Evolutionary conservation across 2,113 vertebrate species (phyloP), one percentile per base, ranked within the genome.

Genomic region (Cervus canadensis): DNA sequence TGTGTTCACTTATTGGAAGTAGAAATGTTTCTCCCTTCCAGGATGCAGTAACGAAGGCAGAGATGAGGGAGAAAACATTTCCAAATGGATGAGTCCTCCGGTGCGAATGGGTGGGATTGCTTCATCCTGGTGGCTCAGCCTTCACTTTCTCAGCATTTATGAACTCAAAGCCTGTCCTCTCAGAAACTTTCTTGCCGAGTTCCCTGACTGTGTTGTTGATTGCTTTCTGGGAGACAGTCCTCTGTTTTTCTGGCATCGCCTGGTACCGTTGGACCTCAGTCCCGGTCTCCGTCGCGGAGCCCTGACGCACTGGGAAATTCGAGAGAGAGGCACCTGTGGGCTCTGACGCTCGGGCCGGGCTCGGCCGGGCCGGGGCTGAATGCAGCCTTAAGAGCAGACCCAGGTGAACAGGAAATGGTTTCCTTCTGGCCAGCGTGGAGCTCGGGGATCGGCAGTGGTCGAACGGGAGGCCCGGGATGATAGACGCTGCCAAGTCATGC

Each of bases 401-500:
- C 83, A 98, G 78, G 62, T 90, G 86, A 98, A 97, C 13, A 82
- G 97, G 97, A 98, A 97, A 85, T 96, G n/a, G 1, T 96, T 98
- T 97, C 67, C 36, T 67, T 87, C 97, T 96, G 87, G 56, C 76
- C 86, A 94, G 6, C 1, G 16, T 52, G 90, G 79, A 57, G 74
- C 97, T 78, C 45, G 85, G 57, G 97, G 93, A 76, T 97, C 52
- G 45, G 16, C 25, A 52, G 36, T 8, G 50, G 95, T 85, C 71
- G 50, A 83, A 92, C 52, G 40, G 43, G 71, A 94, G 67, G 62
- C 43, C 74, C 40, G 2, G 95, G 95, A 96, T 56, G 87, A 84
- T 62, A 30, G 45, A 71, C 93, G 86, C 89, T 97, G 89, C 90
- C 86, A 95, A 83, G 62, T 97, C 92, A 93, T 0, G 2, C 87